Evolutionary conservation across 1,140 invertebrate genomes (phyloP).

Genomic region (Anastrepha ludens): DNA sequence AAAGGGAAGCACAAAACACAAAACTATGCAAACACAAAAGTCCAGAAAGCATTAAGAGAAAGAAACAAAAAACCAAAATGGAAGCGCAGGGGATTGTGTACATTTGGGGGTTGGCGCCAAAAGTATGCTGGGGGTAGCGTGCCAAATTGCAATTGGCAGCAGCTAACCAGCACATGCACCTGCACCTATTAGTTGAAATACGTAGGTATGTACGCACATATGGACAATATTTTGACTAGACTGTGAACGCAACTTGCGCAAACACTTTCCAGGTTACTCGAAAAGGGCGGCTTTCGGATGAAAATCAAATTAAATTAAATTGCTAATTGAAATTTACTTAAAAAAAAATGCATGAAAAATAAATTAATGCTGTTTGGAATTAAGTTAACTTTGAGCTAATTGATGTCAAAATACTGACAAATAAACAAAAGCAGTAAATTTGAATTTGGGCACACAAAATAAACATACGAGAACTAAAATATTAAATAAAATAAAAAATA

Average conservation of each 20-base stretch:
- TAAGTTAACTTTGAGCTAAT: no score
- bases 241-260: no score
- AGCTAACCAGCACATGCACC: background rate
- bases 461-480: background rate
- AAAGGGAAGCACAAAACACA: background rate
- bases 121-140: background rate
- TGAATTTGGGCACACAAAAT: no score
- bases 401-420: no score
- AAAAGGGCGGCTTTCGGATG: background rate
- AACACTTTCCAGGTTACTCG: background rate
- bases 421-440: no score
- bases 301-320: background rate
- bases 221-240: no score
- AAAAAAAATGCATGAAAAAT: background rate
- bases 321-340: background rate
- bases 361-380: background rate
- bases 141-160: constrained; percentile 38
- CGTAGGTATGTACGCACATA: background rate
- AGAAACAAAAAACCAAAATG: background rate
- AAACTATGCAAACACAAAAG: background rate
- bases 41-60: background rate
- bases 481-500: constrained; percentile 22
- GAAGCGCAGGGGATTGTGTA: background rate
- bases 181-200: background rate
- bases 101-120: background rate